Percentiles rank a stretch among this genome's conserved stretches.
Conservation (phyloP, 2,888 invertebrate species). For the Drosophila acutilabella region DNA sequence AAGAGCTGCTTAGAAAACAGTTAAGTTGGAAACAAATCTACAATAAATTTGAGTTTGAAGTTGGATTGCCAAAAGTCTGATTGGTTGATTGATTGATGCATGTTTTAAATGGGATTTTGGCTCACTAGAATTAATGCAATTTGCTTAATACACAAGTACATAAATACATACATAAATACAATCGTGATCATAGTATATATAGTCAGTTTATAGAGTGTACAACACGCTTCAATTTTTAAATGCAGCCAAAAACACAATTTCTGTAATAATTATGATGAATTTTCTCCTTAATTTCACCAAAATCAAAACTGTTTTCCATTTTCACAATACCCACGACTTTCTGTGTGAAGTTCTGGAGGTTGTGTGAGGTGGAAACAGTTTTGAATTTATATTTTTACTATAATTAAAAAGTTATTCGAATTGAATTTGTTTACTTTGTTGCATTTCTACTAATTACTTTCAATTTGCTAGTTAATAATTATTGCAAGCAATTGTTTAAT, state of each 20-base stretch:
- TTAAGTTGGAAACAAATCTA: constrained; percentile 14
- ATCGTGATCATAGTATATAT: constrained; percentile 69
- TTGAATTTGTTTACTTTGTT: constrained; percentile 28
- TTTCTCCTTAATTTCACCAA: background rate
- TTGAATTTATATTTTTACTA: constrained; percentile 52
- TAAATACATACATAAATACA: constrained; percentile 75
- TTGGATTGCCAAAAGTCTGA: constrained; percentile 36
- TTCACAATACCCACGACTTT: background rate
- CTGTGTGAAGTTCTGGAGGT: background rate
- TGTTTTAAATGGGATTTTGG: constrained; percentile 38
- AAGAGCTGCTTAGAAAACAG: too few relatives aligned
- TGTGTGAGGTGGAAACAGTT: background rate
- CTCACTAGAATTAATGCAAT: constrained; percentile 67
- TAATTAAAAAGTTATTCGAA: constrained; percentile 53
- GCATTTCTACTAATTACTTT: constrained; percentile 47
- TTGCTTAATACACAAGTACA: constrained; percentile 65
- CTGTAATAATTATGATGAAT: constrained; percentile 19
- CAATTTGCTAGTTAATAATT: constrained; percentile 63
- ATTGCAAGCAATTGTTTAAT: constrained; percentile 57
- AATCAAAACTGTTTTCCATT: background rate
- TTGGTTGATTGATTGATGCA: constrained; percentile 3
- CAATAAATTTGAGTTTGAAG: constrained; percentile 4
- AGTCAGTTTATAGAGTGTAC: constrained; percentile 63
- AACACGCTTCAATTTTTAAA: constrained; percentile 58
- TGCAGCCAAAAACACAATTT: constrained; percentile 67